These are phyloP conservation scores for Vidua macroura DNA, from an alignment of 2,113 vertebrate genomes.

Conservation along the genomic window DNA sequence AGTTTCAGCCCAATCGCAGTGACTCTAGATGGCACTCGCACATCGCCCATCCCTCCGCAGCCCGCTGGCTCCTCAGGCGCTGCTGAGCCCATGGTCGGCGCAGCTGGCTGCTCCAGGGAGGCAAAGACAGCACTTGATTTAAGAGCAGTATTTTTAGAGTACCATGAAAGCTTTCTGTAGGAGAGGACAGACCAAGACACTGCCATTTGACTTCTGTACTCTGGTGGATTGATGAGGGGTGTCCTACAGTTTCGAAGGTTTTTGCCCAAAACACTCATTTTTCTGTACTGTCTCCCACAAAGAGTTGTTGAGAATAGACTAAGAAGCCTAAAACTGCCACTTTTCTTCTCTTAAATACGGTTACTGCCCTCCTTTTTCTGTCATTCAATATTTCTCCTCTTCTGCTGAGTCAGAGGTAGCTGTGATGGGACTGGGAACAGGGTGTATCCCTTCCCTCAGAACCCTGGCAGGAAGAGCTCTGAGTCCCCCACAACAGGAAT, in stretches of 20 bases:
- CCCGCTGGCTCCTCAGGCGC: accelerated
- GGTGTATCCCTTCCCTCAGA: neutral
- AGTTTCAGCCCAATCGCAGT: accelerated
- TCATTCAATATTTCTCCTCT: neutral
- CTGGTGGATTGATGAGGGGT: neutral
- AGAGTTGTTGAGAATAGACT: neutral
- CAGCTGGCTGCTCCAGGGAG: accelerated
- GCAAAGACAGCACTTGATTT: accelerated
- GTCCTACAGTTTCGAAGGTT: accelerated
- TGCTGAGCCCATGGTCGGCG: accelerated
- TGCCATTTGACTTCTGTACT: neutral
- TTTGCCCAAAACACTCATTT: accelerated
- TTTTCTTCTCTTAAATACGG: neutral
- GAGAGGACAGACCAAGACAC: neutral
- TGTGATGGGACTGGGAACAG: accelerated
- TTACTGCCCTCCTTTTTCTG: neutral
- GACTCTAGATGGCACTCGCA: conserved; percentile 13
- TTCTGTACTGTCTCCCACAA: neutral
- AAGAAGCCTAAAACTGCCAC: neutral
- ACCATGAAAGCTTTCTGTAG: neutral
- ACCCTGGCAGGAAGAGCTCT: neutral
- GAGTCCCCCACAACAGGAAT: neutral
- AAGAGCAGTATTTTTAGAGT: neutral
- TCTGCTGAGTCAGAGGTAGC: neutral
- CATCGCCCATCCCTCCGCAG: neutral